Base-by-base conservation (phyloP, 1,140 invertebrate genomes). In the Trypoxylus dichotomus region DNA sequence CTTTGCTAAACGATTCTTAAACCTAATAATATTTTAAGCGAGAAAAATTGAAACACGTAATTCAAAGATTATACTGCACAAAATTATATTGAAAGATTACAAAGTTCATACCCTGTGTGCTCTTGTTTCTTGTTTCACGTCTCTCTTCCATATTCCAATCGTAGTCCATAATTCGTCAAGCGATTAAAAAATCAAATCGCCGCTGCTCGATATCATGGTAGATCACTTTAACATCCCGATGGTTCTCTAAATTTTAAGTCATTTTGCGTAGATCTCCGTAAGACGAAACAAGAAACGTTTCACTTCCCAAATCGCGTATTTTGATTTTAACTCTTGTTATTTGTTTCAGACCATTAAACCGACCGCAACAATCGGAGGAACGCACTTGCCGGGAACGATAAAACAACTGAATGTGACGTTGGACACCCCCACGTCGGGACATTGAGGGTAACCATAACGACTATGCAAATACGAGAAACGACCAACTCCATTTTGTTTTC, bases 101-200 rank as follows among this genome's bases (percentile, higher is more conserved):
- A 37, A n/a, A n/a, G 74, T 27, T 5, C 32, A 37, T 80, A 85
- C 82, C 82, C 80, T 78, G 80, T 27, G 77, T 25, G 79, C 74
- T 79, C 75, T 82, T 71, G 73, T 80, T 78, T 81, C 81, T 80
- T 41, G 77, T 77, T 78, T 84, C 83, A 76, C 84, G 82, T 43
- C 80, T 79, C 76, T 81, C 81, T 76, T 85, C 84, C 84, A 85
- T 85, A 77, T 82, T 83, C 84, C 84, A 85, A 42, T 25, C 60
- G 83, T 83, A 84, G 82, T 84, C 83, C 83, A 84, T 84, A 81
- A 80, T 54, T 42, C 60, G 60, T 19, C 21, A 24, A 63, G 8
- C n/a, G 25, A 37, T 37, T 5, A 37, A 63, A 21, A 10, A 63
- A 63, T 21, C 10, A 25, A 63, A 63, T 27, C 25, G 13, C 25